Evolutionary conservation across 1,140 invertebrate genomes (phyloP).

Genomic region (Drosophila nannoptera): DNA sequence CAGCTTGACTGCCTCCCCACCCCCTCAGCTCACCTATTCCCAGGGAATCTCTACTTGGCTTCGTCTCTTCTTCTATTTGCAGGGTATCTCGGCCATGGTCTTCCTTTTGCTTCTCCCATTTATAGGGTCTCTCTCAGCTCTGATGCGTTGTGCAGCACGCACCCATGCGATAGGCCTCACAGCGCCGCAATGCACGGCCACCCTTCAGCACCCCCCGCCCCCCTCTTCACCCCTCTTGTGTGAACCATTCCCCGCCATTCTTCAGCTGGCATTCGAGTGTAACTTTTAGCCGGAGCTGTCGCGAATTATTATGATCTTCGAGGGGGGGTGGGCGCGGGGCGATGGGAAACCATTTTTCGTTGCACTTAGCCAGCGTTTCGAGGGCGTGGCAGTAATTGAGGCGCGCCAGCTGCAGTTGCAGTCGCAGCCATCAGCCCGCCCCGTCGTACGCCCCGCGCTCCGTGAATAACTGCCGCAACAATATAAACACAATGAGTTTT

Average conservation of each 20-base stretch:
- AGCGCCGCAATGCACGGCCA: background rate
- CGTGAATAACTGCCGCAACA: slow-evolving; percentile 15
- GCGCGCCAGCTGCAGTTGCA: background rate
- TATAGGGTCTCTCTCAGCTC: too few relatives aligned
- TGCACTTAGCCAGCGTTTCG: slow-evolving; percentile 33
- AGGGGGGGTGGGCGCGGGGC: background rate
- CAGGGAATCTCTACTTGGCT: too few relatives aligned
- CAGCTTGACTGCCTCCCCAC: too few relatives aligned
- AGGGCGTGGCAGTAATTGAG: background rate
- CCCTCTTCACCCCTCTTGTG: too few relatives aligned
- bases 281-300: slow-evolving; percentile 54
- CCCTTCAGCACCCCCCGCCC: background rate
- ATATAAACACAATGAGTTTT: slow-evolving; percentile 62
- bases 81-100: too few relatives aligned
- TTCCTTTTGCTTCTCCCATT: too few relatives aligned
- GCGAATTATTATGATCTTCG: slow-evolving; percentile 39
- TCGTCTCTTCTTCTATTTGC: too few relatives aligned
- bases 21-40: too few relatives aligned
- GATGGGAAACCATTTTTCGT: slow-evolving; percentile 39
- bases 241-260: background rate
- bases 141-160: too few relatives aligned
- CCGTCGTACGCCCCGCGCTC: background rate
- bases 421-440: background rate
- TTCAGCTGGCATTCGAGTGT: slow-evolving; percentile 30
- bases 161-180: background rate